Evolutionary conservation across 2,113 vertebrate species (phyloP).

Genomic region (Nothoprocta perdicaria): DNA sequence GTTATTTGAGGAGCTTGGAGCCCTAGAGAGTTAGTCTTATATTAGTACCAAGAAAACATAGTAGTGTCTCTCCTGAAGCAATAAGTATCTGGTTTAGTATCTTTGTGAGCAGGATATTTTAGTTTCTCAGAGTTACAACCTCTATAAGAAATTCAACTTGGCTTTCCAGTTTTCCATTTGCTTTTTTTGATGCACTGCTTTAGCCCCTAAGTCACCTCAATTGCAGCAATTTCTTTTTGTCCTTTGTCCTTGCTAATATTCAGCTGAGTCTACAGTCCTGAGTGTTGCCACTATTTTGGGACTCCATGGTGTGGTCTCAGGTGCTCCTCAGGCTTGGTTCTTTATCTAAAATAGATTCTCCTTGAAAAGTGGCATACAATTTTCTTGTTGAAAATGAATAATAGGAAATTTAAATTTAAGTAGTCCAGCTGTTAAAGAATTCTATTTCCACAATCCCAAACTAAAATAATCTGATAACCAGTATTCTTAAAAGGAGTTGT

Average conservation of each 20-base stretch:
- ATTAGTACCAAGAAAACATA: background rate
- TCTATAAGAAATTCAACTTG: background rate
- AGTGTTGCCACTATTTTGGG: background rate
- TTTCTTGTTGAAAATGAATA: background rate
- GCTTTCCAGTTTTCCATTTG: background rate
- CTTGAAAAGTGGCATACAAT: background rate
- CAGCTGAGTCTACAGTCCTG: background rate
- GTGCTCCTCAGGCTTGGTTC: background rate
- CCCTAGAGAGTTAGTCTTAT: background rate
- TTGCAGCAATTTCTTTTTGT: background rate
- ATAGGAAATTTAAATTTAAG: conserved; percentile 1
- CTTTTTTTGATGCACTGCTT: background rate
- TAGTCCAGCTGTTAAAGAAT: background rate
- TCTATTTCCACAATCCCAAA: background rate
- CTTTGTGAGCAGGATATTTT: background rate
- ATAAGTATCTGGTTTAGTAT: background rate
- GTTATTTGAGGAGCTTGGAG: background rate
- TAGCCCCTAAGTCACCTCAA: background rate
- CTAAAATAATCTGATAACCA: background rate
- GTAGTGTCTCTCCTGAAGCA: background rate
- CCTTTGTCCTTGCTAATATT: background rate
- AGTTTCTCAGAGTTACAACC: background rate
- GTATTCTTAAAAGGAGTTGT: accelerated
- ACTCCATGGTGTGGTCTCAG: background rate
- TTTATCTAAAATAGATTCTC: background rate